Conservation (phyloP, 2,888 invertebrate genomes). For the Heliconius ismenius region DNA sequence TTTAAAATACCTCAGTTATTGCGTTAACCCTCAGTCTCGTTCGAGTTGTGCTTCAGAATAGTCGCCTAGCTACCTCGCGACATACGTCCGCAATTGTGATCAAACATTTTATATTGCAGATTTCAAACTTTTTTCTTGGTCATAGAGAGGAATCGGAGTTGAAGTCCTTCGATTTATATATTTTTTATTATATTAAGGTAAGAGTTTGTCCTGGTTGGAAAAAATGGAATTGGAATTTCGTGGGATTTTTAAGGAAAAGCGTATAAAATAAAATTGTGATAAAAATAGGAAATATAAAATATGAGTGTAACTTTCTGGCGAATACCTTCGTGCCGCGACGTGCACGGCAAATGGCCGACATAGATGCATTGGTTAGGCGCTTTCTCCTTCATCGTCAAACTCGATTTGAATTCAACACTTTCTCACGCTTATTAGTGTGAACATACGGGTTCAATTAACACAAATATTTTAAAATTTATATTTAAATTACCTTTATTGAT, state of each 20-base stretch:
- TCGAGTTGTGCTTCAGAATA: slow-evolving; percentile 64
- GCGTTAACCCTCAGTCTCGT: slow-evolving; percentile 72
- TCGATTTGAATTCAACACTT: slow-evolving; percentile 52
- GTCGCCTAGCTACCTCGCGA: slow-evolving; percentile 53
- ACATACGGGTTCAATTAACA: background rate
- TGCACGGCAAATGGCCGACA: slow-evolving; percentile 73
- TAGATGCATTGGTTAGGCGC: slow-evolving; percentile 56
- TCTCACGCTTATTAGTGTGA: slow-evolving; percentile 47
- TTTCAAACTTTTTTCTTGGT: slow-evolving; percentile 48
- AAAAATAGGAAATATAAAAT: background rate
- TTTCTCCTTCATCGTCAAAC: slow-evolving; percentile 62
- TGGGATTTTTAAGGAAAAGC: slow-evolving; percentile 12
- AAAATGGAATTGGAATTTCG: background rate
- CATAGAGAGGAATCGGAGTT: slow-evolving; percentile 39
- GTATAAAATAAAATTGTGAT: background rate
- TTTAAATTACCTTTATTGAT: background rate
- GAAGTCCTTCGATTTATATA: slow-evolving; percentile 49
- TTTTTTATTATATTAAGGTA: slow-evolving; percentile 58
- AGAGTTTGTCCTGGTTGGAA: slow-evolving; percentile 49
- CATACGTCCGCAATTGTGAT: slow-evolving; percentile 57
- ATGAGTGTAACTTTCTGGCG: slow-evolving; percentile 47
- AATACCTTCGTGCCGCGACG: slow-evolving; percentile 40
- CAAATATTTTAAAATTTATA: background rate
- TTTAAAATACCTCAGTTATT: slow-evolving; percentile 71
- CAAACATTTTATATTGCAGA: slow-evolving; percentile 64